Evolutionary conservation across 2,113 vertebrate species (phyloP), one percentile per base, ranked within the genome.

Genomic region (Neolamprologus kungweensis): DNA sequence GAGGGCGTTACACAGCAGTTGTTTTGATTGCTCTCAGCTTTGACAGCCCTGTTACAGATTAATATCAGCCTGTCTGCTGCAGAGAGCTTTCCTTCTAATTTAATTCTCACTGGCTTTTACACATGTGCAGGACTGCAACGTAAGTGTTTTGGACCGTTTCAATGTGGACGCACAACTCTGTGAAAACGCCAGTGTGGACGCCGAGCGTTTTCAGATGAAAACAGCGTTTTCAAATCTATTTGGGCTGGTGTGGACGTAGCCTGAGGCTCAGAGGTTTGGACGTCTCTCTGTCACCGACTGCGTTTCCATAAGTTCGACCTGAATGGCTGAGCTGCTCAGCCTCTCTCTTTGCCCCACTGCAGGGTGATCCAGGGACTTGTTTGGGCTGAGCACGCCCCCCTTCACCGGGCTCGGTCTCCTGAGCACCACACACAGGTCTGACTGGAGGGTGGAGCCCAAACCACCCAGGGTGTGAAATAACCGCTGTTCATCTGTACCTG

Each of bases 1-100:
- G 53, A 54, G 53, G 10, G n/a, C 5, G 10, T 7, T 54, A 54
- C 0, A 0, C 51, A 54, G n/a, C 51, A 21, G 51, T 12, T 6
- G 51, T 54, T 54, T 1, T 54, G n/a, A 6, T 53, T 11, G 9
- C 0, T 53, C 3, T 21, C n/a, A 53, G 9, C 50, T 0, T 11
- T 53, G 0, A 21, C n/a, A 53, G 51, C 51, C 51, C 19, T 53
- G 5, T 21, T 21, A 11, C 19, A 53, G 19, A 11, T 53, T 21
- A 53, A 53, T 53, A 21, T 2, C 51, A 0, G n/a, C 0, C 51
- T 54, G 51, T 11, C 2, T 21, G n/a, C 51, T 54, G 51, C 51
- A 11, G 51, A 6, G 0, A 0, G 1, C 51, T 54, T 54, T 54
- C 10, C 51, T 54, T 21, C 51, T 2, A 54, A 12, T 54, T 54